Conservation (phyloP, 2,888 invertebrate genomes). For the Acanthoscelides obtectus region DNA sequence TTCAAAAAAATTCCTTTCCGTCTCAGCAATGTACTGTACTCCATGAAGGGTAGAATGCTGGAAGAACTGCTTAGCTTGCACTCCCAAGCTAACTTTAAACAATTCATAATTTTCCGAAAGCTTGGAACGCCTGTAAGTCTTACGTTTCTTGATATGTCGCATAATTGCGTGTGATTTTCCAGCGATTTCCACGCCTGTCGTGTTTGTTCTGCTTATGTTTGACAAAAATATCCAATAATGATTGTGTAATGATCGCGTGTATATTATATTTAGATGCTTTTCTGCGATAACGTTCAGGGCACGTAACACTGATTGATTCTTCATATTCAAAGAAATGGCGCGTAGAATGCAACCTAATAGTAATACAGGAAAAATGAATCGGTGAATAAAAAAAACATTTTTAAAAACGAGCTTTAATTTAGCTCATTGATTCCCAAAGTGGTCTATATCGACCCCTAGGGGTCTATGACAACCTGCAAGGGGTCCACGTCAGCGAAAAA, state of each 20-base stretch:
- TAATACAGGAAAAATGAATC: too few species aligned
- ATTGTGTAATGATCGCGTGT: background rate
- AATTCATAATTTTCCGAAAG: slow-evolving; percentile 26
- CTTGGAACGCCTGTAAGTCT: background rate
- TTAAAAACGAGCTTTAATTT: too few species aligned
- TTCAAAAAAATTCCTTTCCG: slow-evolving; percentile 69
- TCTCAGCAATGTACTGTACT: slow-evolving; percentile 72
- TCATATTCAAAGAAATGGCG: too few species aligned
- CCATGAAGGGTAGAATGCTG: slow-evolving; percentile 75
- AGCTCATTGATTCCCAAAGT: too few species aligned
- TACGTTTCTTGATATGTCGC: background rate
- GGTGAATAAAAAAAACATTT: too few species aligned
- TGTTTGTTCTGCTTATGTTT: background rate
- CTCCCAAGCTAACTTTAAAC: slow-evolving; percentile 60
- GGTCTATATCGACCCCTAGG: too few species aligned
- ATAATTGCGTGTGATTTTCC: background rate
- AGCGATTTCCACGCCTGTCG: too few species aligned
- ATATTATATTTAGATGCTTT: background rate
- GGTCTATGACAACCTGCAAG: too few species aligned
- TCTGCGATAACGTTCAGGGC: background rate
- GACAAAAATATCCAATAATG: background rate
- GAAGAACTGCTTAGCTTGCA: slow-evolving; percentile 70
- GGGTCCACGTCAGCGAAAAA: too few species aligned
- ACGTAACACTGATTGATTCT: background rate
- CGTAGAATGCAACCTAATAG: too few species aligned